Base-by-base conservation (phyloP, 2,888 invertebrate species). In the Kryphioiulus occultus region DNA sequence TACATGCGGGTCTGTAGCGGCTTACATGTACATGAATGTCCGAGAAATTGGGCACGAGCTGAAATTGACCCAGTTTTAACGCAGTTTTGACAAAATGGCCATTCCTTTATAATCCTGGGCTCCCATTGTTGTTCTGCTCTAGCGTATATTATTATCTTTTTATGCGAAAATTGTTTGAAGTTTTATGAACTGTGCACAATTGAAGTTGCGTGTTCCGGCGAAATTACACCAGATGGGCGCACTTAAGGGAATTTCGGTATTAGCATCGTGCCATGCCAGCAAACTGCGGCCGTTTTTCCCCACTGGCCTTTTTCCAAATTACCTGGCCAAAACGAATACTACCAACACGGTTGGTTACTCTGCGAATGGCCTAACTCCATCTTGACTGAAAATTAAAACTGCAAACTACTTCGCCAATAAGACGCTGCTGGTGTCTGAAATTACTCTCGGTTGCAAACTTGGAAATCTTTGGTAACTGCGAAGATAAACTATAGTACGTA, bases 211-310 rank as follows among this genome's bases (percentile, higher is more conserved):
- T 68, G 68, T n/a, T 68, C 26, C 3, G 68, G 68, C 68, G 26
- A 68, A 68, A 68, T 68, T 68, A 68, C 68, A 68, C 68, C 68
- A 68, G 68, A 68, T 68, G 68, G 68, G 68, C 26, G 68, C 68
- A 68, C 68, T 68, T 68, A 68, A 68, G 68, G 68, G 68, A 68
- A 68, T 68, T 68, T 68, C 68, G 4, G 68, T 68, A 26, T 68
- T 68, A 68, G 53, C 53, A 59, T 59, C 53, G 53, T n/a, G 53
- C 53, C 3, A n/a, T 17, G n/a, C n/a, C 2, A 59, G n/a, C 53
- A 19, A 59, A 59, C 53, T 12, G 53, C 68, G 26, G 9, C 68
- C 26, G 68, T 68, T 68, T 68, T 68, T 68, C 68, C n/a, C 68
- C 68, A 68, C 26, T 68, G 68, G 68, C 68, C 68, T 17, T 68